A percentile compares a stretch with the other conserved stretches of the same genome.
These are phyloP conservation scores for Sakesphorus luctuosus DNA, from an alignment of 2,113 vertebrate species.

Conservation along the genomic window DNA sequence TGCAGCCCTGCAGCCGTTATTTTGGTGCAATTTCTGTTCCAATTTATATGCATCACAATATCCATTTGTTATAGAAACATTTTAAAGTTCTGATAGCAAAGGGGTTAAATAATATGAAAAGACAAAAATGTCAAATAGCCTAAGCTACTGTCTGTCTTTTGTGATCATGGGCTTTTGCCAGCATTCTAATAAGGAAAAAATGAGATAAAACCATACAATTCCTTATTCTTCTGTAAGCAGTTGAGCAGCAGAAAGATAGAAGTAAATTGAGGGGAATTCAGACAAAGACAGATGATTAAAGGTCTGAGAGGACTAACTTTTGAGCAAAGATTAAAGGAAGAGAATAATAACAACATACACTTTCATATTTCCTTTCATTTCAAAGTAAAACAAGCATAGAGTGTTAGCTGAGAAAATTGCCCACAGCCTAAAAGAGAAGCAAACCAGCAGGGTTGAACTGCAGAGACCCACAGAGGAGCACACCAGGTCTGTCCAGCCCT, in stretches of 20 bases:
- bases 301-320: conserved; percentile 24
- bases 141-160: neutral
- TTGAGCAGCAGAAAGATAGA: conserved; percentile 20
- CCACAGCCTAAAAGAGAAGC: neutral
- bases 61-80: neutral
- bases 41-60: neutral
- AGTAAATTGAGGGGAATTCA: conserved; percentile 42
- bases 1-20: neutral
- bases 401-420: neutral
- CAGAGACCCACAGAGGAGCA: neutral
- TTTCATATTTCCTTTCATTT: conserved; percentile 30
- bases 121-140: neutral
- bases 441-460: neutral
- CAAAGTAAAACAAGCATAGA: conserved; percentile 21
- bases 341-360: conserved; percentile 23
- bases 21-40: neutral
- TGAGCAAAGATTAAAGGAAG: conserved; percentile 60
- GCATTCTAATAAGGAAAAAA: conserved; percentile 46
- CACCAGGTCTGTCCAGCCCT: neutral
- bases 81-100: neutral
- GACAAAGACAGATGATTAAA: conserved; percentile 62
- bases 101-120: conserved; percentile 27
- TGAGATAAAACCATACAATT: conserved; percentile 30
- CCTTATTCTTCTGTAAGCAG: conserved; percentile 41
- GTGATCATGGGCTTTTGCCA: neutral